Evolutionary conservation across 1,140 invertebrate species (phyloP), one percentile per base, ranked within the genome.

Genomic region (Drosophila lacertosa): DNA sequence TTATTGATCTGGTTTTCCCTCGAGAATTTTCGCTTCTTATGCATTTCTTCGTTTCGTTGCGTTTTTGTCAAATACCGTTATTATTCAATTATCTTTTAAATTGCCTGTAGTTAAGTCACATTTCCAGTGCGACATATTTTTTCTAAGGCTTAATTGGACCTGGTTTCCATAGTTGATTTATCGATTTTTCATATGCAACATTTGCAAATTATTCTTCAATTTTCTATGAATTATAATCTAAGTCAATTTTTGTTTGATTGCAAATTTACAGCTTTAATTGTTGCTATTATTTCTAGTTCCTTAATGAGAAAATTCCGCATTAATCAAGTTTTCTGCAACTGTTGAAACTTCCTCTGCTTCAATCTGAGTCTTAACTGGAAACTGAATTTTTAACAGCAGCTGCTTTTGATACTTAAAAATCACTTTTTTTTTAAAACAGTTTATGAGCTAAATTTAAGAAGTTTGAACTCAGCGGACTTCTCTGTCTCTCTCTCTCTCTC

Each of bases 81-180:
- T 44, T 44, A 44, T 44, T 44, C 18, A 44, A 44, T 44, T 22
- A 44, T 6, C 18, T 44, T 22, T n/a, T 11, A 22, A 44, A 44
- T 44, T 22, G 11, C 10, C 7, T n/a, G 40, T 22, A 29, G 6
- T 9, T 29, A 7, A 29, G 6, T 7, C 26, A 29, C 9, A 29
- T 26, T 26, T 26, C 5, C 5, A 26, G 7, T n/a, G n/a, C n/a
- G n/a, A n/a, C n/a, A n/a, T n/a, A n/a, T n/a, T n/a, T n/a, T n/a
- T n/a, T n/a, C n/a, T n/a, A n/a, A n/a, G n/a, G n/a, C 5, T 26
- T 26, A 5, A 26, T 29, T 29, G 26, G 9, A 7, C 6, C 7
- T 29, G 26, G n/a, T n/a, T n/a, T n/a, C n/a, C n/a, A n/a, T n/a
- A n/a, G n/a, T n/a, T n/a, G n/a, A n/a, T n/a, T n/a, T n/a, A 22